Percentiles rank a stretch among this genome's conserved stretches.
Evolutionary conservation across 1,140 invertebrate genomes (phyloP).

Genomic region (Scaptomyza pallida): DNA sequence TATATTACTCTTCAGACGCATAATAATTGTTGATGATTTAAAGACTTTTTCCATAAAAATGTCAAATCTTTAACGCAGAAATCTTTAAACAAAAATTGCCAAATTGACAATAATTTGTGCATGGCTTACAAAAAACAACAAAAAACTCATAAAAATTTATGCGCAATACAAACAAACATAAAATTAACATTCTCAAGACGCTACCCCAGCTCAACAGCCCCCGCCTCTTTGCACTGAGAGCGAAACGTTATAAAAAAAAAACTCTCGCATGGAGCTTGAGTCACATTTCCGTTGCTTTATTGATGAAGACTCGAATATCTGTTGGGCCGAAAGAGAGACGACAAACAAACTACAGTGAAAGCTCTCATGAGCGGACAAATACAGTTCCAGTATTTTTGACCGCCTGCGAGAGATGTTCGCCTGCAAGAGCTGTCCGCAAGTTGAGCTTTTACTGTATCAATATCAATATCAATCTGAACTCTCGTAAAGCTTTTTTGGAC

Average conservation of each 20-base stretch:
- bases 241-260: no score
- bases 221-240: no score
- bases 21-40: not conserved
- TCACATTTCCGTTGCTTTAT: slow-evolving; percentile 29
- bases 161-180: slow-evolving; percentile 3
- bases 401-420: no score
- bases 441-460: no score
- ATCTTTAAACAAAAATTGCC: slow-evolving; percentile 22
- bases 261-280: slow-evolving; percentile 11
- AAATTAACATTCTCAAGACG: slow-evolving; percentile 35
- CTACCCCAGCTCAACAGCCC: not conserved
- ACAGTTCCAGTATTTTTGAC: no score
- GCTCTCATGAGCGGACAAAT: no score
- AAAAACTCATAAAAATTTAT: no score
- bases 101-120: slow-evolving; percentile 25
- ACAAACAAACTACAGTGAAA: slow-evolving; percentile 1
- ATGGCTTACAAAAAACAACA: slow-evolving; percentile 17
- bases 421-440: no score
- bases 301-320: slow-evolving; percentile 27
- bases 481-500: not conserved
- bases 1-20: no score
- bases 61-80: not conserved
- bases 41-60: not conserved
- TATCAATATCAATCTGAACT: slow-evolving; percentile 29
- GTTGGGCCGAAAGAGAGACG: slow-evolving; percentile 27